Base-by-base conservation (phyloP, 2,888 invertebrate species). In the Dicyrtoma fusca region DNA sequence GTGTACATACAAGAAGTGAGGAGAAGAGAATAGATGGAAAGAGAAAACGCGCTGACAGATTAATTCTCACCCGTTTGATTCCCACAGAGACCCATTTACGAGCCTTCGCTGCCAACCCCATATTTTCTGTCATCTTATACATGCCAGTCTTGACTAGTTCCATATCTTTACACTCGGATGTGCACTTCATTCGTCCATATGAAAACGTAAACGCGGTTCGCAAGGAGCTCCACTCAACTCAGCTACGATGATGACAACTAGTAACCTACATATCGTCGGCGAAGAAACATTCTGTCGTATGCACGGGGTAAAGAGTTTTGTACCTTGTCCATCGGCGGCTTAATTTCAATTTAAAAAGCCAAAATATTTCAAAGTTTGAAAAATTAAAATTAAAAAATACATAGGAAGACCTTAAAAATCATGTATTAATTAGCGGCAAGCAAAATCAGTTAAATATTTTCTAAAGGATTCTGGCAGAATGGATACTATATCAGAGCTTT, bases 31-130 rank as follows among this genome's bases (percentile, higher is more conserved):
- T 19, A 11, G 45, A 44, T n/a, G 25, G 21, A 3, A 23, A 45
- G 63, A 45, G 63, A 45, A 42, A 63, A 23, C 14, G 45, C 45
- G 45, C 42, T 63, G 63, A 63, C 63, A 63, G 63, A 63, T 63
- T 63, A 63, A 63, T 63, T 45, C 63, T 45, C 63, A 63, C 63
- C 63, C 44, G 45, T 63, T 63, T 63, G 63, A 63, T 63, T 47
- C 45, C 63, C 62, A 62, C 44, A 42, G 62, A 62, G 62, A 44
- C 62, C 44, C 63, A 63, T 63, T 63, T 63, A 63, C 45, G 63
- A 63, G 13, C 23, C 44, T 19, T 44, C 42, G 17, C 45, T n/a
- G 13, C 21, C 19, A 42, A 44, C 13, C 63, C 42, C 63, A 63
- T 63, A 63, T 63, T 63, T 63, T 63, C 47, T 59, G 59, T 59